Conservation (phyloP, 2,888 invertebrate genomes). For the Cybosia mesomella region DNA sequence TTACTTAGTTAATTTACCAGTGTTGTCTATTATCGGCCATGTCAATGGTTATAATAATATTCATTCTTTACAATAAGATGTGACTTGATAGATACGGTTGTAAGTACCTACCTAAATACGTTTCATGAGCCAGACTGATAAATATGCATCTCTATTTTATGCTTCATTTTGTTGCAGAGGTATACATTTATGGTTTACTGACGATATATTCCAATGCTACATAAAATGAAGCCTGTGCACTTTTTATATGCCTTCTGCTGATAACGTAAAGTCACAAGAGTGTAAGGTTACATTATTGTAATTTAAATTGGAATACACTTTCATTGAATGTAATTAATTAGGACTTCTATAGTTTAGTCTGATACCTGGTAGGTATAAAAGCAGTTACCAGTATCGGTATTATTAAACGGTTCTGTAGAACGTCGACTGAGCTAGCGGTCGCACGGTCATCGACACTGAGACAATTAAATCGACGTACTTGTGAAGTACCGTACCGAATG, state of each 20-base stretch:
- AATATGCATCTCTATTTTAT: conserved; percentile 33
- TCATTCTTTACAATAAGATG: conserved; percentile 41
- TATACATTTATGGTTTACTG: not conserved
- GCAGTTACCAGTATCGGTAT: conserved; percentile 39
- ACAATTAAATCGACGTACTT: conserved; percentile 75
- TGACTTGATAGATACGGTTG: conserved; percentile 54
- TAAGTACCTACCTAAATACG: conserved; percentile 38
- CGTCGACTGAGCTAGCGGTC: conserved; percentile 64
- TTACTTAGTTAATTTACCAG: conserved; percentile 14
- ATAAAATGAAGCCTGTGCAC: conserved; percentile 13
- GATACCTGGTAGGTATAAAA: conserved; percentile 22
- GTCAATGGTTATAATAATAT: conserved; percentile 28
- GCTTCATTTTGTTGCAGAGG: conserved; percentile 18
- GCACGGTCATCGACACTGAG: conserved; percentile 79
- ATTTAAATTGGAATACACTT: conserved; percentile 1
- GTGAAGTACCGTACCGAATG: conserved; percentile 57
- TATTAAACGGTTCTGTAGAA: conserved; percentile 40
- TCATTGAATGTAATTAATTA: conserved; percentile 14
- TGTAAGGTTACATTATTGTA: conserved; percentile 16
- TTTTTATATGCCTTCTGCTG: not conserved
- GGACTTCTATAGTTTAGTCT: not conserved
- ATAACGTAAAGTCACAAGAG: conserved; percentile 11
- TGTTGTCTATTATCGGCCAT: conserved; percentile 28
- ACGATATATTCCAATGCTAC: not conserved
- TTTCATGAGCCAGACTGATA: conserved; percentile 39